Percentiles rank a stretch among this genome's conserved stretches.
These are phyloP conservation scores for Isurus oxyrinchus DNA, from an alignment of 2,113 vertebrate genomes.

Conservation along the genomic window DNA sequence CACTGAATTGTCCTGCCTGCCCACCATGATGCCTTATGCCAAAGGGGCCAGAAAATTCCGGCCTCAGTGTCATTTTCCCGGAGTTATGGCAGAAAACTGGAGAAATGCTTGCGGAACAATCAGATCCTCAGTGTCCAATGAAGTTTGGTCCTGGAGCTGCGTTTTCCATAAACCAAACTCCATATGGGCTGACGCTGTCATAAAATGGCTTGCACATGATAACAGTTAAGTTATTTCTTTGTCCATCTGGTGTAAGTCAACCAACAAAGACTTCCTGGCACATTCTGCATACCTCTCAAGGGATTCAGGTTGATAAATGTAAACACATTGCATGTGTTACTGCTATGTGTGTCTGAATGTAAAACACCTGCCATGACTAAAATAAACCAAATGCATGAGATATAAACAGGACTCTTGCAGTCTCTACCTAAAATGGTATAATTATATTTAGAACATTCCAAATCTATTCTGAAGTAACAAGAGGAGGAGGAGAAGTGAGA, in stretches of 20 bases:
- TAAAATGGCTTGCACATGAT: too few species aligned
- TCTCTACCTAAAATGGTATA: background rate
- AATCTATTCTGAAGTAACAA: slow-evolving; percentile 18
- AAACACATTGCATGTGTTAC: background rate
- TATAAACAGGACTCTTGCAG: background rate
- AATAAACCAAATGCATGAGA: slow-evolving; percentile 1
- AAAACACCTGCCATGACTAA: slow-evolving; percentile 14
- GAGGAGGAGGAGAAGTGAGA: background rate
- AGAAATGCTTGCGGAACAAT: background rate
- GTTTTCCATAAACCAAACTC: background rate
- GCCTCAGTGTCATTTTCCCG: background rate
- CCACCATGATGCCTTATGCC: too few species aligned
- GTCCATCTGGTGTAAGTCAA: background rate
- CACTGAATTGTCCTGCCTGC: too few species aligned
- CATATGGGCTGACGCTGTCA: background rate
- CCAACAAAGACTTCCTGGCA: background rate
- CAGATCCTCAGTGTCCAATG: background rate
- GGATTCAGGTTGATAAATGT: background rate
- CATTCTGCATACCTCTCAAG: background rate
- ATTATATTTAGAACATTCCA: slow-evolving; percentile 34
- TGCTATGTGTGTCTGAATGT: slow-evolving; percentile 14
- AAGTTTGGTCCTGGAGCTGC: background rate
- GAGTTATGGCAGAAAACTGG: background rate
- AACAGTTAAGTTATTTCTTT: background rate
- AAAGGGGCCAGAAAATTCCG: too few species aligned